A percentile compares a stretch with the other conserved stretches of the same genome.
These are phyloP conservation scores for Halictus ligatus DNA, from an alignment of 2,888 invertebrate genomes.

Conservation along the genomic window DNA sequence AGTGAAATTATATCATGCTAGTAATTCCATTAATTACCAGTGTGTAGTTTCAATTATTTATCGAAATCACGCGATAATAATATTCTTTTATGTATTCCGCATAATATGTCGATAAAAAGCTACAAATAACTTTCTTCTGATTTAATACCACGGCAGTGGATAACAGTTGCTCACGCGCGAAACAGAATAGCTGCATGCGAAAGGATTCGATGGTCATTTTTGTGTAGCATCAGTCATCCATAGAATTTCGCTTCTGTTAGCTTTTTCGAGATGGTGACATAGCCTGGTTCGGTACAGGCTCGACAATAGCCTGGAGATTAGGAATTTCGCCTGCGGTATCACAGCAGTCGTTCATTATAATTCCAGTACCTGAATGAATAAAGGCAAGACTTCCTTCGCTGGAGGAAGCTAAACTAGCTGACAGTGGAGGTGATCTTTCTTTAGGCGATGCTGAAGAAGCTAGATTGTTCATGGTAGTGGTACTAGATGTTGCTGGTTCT, in stretches of 20 bases:
- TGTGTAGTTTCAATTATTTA: constrained; percentile 53
- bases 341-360: constrained; percentile 83
- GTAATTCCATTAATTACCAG: constrained; percentile 63
- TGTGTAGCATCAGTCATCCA: constrained; percentile 69
- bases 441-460: constrained; percentile 82
- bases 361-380: constrained; percentile 83
- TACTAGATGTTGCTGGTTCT: constrained; percentile 75
- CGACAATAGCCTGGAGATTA: constrained; percentile 87
- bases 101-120: constrained; percentile 77
- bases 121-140: constrained; percentile 76
- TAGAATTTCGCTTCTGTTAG: constrained; percentile 63
- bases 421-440: constrained; percentile 87
- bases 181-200: constrained; percentile 60
- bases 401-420: constrained; percentile 88
- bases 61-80: constrained; percentile 65
- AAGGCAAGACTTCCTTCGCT: constrained; percentile 84
- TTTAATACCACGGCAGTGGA: constrained; percentile 57
- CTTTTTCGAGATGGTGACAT: constrained; percentile 73
- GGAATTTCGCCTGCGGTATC: constrained; percentile 86
- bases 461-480: constrained; percentile 72
- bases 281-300: constrained; percentile 75
- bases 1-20: constrained; percentile 66
- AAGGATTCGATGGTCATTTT: constrained; percentile 64
- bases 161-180: constrained; percentile 54
- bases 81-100: constrained; percentile 56